phyloP scores from a whole-genome alignment of 92 coral and sea anemone species.

The Zoanthus solanderi region DNA sequence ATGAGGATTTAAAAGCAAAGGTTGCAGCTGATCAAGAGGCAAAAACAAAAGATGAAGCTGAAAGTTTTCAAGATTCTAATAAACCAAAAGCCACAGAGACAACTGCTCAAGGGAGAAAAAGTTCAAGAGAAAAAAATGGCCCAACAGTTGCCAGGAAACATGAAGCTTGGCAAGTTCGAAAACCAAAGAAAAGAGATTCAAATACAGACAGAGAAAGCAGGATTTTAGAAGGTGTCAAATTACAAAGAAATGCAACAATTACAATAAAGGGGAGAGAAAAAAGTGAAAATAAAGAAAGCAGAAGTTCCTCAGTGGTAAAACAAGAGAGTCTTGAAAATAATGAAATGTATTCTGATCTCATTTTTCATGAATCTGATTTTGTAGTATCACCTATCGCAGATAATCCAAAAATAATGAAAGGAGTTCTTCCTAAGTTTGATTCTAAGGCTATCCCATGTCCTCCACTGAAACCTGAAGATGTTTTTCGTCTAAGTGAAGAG shows the following conservation, averaged over 20 bases:
- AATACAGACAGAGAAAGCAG: slow-evolving; percentile 13
- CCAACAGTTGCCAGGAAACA: not conserved
- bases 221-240: slow-evolving; percentile 27
- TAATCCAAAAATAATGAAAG: slow-evolving; percentile 90
- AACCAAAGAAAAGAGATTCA: not conserved
- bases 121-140: slow-evolving; percentile 29
- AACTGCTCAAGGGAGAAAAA: slow-evolving; percentile 5
- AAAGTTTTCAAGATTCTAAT: slow-evolving; percentile 1
- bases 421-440: slow-evolving; percentile 87
- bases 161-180: slow-evolving; percentile 14
- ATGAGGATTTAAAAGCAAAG: slow-evolving; percentile 17
- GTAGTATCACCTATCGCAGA: slow-evolving; percentile 89
- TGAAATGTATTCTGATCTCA: slow-evolving; percentile 57
- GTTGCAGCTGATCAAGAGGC: slow-evolving; percentile 13
- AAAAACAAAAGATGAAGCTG: not conserved
- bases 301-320: not conserved
- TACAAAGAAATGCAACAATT: slow-evolving; percentile 27
- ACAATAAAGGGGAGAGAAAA: slow-evolving; percentile 19
- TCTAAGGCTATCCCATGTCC: slow-evolving; percentile 87
- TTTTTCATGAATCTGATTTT: slow-evolving; percentile 90
- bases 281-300: slow-evolving; percentile 36
- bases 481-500: slow-evolving; percentile 71
- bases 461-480: slow-evolving; percentile 86
- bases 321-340: slow-evolving; percentile 17
- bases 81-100: slow-evolving; percentile 30